These are phyloP conservation scores for Bilobella aurantiaca DNA, from an alignment of 1,140 invertebrate species.

Conservation along the genomic window DNA sequence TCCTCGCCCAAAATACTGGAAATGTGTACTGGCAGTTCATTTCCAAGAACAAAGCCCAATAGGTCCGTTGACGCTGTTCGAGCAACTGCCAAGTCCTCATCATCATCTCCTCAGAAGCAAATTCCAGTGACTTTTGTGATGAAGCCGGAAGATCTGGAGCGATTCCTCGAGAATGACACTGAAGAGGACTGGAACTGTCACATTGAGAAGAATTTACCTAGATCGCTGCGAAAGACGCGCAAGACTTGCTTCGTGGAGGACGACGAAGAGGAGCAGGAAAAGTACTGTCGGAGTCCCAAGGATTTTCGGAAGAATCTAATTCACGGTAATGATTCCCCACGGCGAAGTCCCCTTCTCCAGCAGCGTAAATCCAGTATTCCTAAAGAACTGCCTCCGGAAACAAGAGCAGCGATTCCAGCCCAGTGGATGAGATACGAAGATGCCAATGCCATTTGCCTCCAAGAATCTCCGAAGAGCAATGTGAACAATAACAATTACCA, in stretches of 20 bases:
- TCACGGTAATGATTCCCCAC: not conserved
- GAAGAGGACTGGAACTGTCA: conserved; percentile 33
- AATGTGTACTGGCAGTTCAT: not conserved
- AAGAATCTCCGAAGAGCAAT: not conserved
- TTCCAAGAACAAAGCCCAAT: not conserved
- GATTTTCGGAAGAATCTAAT: not conserved
- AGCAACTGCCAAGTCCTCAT: not conserved
- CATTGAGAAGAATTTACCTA: conserved; percentile 31
- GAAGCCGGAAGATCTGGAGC: conserved; percentile 2
- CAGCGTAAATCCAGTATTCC: not conserved
- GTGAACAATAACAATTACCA: not conserved
- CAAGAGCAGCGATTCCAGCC: too few species aligned
- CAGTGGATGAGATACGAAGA: not conserved
- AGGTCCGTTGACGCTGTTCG: not conserved
- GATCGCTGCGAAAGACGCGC: conserved; percentile 29
- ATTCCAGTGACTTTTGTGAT: conserved; percentile 1
- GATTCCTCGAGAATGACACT: not conserved
- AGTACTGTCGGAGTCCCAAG: not conserved
- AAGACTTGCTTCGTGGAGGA: conserved; percentile 28
- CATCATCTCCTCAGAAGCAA: not conserved
- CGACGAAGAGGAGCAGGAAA: conserved; percentile 14
- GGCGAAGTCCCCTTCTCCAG: not conserved
- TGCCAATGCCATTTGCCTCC: not conserved
- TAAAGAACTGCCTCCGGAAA: not conserved
- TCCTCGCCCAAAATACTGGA: not conserved